phyloP scores from a whole-genome alignment of 2,888 invertebrate species.

The Eristalis arbustorum region DNA sequence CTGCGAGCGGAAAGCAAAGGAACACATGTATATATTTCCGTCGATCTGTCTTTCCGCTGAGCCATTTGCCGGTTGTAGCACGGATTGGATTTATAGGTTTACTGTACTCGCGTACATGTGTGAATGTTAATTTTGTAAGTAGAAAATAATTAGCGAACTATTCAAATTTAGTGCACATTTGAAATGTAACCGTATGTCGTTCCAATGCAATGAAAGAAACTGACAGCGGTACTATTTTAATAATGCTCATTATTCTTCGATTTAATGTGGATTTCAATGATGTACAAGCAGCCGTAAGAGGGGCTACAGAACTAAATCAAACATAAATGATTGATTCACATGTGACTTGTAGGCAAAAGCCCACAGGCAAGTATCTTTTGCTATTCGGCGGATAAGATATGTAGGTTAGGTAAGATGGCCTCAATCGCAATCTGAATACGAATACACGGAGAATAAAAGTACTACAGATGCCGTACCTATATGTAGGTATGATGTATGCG shows the following conservation, averaged over 20 bases:
- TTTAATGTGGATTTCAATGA: not conserved
- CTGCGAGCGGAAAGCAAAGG: not conserved
- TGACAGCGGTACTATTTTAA: conserved; percentile 32
- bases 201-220: conserved; percentile 29
- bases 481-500: not conserved
- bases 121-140: conserved; percentile 37
- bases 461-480: not conserved
- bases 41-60: conserved; percentile 46
- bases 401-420: not conserved
- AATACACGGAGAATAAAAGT: not conserved
- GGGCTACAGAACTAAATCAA: not conserved
- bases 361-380: not conserved
- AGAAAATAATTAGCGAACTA: conserved; percentile 63
- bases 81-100: not conserved
- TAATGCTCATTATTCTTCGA: not conserved
- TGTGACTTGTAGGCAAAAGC: not conserved
- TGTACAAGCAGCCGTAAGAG: not conserved
- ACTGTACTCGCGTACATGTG: conserved; percentile 6
- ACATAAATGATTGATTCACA: not conserved
- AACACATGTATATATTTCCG: conserved; percentile 10
- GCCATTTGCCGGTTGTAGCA: not conserved
- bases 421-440: not conserved
- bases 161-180: conserved; percentile 42
- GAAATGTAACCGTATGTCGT: conserved; percentile 28
- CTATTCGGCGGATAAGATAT: not conserved